Conservation (phyloP, 2,113 vertebrate species). For the Pica pica region DNA sequence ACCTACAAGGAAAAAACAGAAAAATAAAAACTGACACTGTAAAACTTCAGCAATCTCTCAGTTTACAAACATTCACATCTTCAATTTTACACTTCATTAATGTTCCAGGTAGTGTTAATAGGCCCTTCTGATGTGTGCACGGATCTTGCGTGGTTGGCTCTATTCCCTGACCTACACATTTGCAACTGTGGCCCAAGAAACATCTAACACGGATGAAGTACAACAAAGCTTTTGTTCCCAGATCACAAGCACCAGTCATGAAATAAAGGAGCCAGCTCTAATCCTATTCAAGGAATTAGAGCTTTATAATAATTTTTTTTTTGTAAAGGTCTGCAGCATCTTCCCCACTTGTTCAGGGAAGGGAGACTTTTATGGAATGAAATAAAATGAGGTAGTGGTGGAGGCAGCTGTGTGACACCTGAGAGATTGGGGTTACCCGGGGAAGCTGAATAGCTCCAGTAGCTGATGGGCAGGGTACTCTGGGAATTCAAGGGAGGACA, state of each 20-base stretch:
- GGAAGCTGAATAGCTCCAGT: not conserved
- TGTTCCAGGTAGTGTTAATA: not conserved
- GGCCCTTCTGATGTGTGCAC: not conserved
- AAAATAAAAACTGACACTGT: not conserved
- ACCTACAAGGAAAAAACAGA: not conserved
- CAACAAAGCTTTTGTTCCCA: not conserved
- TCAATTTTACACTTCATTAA: not conserved
- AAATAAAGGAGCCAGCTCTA: not conserved
- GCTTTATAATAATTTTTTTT: not conserved
- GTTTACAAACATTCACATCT: not conserved
- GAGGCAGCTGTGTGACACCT: not conserved
- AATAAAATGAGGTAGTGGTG: not conserved
- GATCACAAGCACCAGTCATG: not conserved
- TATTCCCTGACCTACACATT: not conserved
- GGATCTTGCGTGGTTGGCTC: not conserved
- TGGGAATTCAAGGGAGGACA: not conserved
- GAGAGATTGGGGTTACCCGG: not conserved
- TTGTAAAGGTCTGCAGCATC: not conserved
- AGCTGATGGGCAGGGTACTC: not conserved
- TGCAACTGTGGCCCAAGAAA: not conserved
- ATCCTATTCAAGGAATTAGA: not conserved
- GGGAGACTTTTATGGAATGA: not conserved
- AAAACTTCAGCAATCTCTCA: not conserved
- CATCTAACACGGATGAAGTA: not conserved
- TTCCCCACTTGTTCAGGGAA: not conserved